Percentiles rank a stretch among this genome's conserved stretches.
phyloP scores from a whole-genome alignment of 1,140 invertebrate species.

The Leptinotarsa lineolata region DNA sequence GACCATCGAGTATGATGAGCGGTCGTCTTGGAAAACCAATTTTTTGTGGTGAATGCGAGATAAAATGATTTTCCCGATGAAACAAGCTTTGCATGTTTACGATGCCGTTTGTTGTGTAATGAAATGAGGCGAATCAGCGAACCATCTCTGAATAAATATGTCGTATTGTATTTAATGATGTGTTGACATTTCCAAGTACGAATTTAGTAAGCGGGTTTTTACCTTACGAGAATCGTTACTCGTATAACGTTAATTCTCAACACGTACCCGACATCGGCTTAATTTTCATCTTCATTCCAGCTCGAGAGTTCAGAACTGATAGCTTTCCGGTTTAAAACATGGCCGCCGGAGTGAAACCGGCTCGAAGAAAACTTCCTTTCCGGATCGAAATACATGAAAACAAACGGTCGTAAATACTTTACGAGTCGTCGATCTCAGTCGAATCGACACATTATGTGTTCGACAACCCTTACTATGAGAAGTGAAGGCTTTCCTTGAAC shows the following conservation, averaged over 20 bases:
- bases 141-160: slow-evolving; percentile 3
- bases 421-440: neutral
- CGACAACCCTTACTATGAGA: neutral
- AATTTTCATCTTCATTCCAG: too few species aligned
- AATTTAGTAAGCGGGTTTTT: neutral
- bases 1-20: too few species aligned
- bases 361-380: neutral
- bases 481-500: neutral
- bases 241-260: neutral
- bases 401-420: slow-evolving; percentile 5
- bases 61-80: too few species aligned
- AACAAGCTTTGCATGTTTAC: too few species aligned
- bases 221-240: slow-evolving; percentile 1
- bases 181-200: slow-evolving; percentile 5
- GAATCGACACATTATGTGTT: neutral
- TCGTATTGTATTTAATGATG: neutral
- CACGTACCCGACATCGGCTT: too few species aligned
- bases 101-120: too few species aligned
- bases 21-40: too few species aligned
- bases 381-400: neutral
- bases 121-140: neutral
- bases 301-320: neutral
- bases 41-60: too few species aligned
- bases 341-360: slow-evolving; percentile 1
- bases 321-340: neutral